A percentile compares a stretch with the other conserved stretches of the same genome.
Evolutionary conservation across 2,113 vertebrate species (phyloP).

Genomic region (Salvelinus alpinus): DNA sequence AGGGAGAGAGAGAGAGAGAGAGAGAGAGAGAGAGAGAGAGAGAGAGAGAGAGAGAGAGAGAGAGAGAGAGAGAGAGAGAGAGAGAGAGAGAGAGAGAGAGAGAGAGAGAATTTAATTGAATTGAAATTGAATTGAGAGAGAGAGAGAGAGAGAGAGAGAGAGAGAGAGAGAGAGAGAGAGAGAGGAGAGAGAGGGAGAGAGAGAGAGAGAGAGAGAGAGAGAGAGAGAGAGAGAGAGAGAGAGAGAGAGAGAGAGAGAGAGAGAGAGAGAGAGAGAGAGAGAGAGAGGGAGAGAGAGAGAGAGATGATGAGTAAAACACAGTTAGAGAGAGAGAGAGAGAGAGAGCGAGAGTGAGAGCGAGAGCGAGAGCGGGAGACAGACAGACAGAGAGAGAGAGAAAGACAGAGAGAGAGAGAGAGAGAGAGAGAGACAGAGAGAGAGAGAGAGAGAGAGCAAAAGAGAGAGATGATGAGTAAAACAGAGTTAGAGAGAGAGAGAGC

Average conservation of each 20-base stretch:
- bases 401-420: slow-evolving; percentile 12
- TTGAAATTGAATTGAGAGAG: no score
- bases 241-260: no score
- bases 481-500: slow-evolving; percentile 29
- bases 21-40: slow-evolving; percentile 11
- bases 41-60: slow-evolving; percentile 10
- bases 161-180: slow-evolving; percentile 9
- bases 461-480: background rate
- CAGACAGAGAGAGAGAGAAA: no score
- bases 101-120: no score
- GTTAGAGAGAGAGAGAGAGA: slow-evolving; percentile 5
- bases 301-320: no score
- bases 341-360: slow-evolving; percentile 10
- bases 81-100: slow-evolving; percentile 36
- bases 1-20: no score
- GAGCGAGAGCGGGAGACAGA: background rate
- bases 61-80: background rate
- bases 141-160: background rate
- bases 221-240: no score
- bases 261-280: background rate
- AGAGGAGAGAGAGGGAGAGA: slow-evolving; percentile 31
- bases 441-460: slow-evolving; percentile 30
- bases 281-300: background rate
- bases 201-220: background rate
- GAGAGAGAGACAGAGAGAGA: slow-evolving; percentile 11